Evolutionary conservation across 1,140 invertebrate genomes (phyloP), one percentile per base, ranked within the genome.

Genomic region (Lasaia peninsularis): DNA sequence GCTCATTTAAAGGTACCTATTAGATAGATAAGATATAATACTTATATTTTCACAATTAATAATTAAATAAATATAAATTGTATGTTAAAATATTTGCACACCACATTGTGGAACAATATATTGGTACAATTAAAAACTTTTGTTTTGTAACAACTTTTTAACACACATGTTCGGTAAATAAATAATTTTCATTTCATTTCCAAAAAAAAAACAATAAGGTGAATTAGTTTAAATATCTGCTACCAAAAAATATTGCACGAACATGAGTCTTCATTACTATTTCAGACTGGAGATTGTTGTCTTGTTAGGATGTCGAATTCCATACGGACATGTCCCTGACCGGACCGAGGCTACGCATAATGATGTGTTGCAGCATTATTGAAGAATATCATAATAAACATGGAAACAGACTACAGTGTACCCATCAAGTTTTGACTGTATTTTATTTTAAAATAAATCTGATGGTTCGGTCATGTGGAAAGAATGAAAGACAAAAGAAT

Each of bases 351-450:
- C 58, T 67, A 75, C 72, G 69, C 68, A 84, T 81, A 84, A 84
- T 79, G 80, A 84, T 80, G 74, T 83, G 73, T 79, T 71, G 75
- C 71, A 67, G 78, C 74, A 62, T 79, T 75, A 78, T 73, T 80
- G 75, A 72, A 78, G 71, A 75, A 75, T 79, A 79, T 71, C 68
- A 65, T 80, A 77, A 80, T 78, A 80, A 78, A 71, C 66, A 60
- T 77, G 71, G 70, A 76, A 69, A 75, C 67, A 65, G 34, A 57
- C 63, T 78, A 79, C 69, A 37, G 58, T 18, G 33, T 21, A 49
- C 57, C 9, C 50, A 11, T 58, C 49, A 55, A 72, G 62, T 62
- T 74, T 69, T 52, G 7, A 49, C n/a, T 18, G 18, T 40, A 10
- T 32, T 40, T 24, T 54, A 3, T 44, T 9, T 44, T 44, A 35